Percentiles rank a stretch among this genome's conserved stretches.
These are phyloP conservation scores for Aromia moschata DNA, from an alignment of 2,888 invertebrate species.

Conservation along the genomic window DNA sequence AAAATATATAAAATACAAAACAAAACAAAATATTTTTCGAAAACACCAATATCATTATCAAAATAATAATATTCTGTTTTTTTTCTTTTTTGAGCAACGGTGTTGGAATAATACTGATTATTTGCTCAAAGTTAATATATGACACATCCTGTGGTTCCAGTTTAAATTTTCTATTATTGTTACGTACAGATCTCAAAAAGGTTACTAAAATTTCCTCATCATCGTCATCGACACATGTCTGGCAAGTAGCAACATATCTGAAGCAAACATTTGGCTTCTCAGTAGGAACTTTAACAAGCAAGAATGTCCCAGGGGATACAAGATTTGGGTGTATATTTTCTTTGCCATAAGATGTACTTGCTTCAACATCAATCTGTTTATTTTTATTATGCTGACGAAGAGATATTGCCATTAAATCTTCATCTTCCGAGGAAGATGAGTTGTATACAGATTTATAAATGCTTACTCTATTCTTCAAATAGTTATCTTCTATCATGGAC, in stretches of 20 bases:
- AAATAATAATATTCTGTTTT: not conserved
- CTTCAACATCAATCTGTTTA: conserved; percentile 3
- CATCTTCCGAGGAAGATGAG: conserved; percentile 4
- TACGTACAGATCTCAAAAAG: not conserved
- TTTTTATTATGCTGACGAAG: not conserved
- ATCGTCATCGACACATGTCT: not conserved
- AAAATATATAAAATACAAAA: not conserved
- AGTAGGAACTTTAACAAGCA: conserved; percentile 11
- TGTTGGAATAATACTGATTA: not conserved
- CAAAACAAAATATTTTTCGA: not conserved
- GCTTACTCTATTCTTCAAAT: not conserved
- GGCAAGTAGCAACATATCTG: not conserved
- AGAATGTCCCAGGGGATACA: conserved; percentile 12
- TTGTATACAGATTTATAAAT: conserved; percentile 13
- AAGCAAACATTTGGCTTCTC: not conserved
- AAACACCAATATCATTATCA: not conserved
- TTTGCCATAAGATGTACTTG: conserved; percentile 11
- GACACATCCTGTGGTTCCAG: not conserved
- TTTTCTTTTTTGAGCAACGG: not conserved
- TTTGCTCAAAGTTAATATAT: not conserved
- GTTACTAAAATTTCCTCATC: not conserved
- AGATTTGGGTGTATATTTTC: conserved; percentile 24
- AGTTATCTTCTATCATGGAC: not conserved
- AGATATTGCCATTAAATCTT: conserved; percentile 20
- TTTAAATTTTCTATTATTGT: not conserved